phyloP scores from a whole-genome alignment of 2,797 vertebrate genomes.

The Xiphophorus birchmanni region DNA sequence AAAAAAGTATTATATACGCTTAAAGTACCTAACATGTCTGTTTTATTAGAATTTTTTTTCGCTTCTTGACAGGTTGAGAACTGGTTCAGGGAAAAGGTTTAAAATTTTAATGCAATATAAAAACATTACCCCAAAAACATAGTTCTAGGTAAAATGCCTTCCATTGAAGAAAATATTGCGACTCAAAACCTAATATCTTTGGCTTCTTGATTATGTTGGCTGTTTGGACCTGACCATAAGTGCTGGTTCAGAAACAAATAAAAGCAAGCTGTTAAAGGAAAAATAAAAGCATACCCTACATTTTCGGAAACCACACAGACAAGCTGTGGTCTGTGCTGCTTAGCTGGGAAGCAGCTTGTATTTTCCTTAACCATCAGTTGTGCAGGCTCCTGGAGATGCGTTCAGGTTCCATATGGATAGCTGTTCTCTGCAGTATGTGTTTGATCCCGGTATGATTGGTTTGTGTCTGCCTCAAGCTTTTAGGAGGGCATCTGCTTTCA shows the following conservation, averaged over 20 bases:
- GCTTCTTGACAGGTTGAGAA: not conserved
- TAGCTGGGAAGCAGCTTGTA: constrained; percentile 44
- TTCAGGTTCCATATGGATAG: constrained; percentile 55
- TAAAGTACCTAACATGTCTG: not conserved
- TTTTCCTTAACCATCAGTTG: constrained; percentile 31
- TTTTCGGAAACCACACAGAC: constrained; percentile 52
- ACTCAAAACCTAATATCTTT: constrained; percentile 2
- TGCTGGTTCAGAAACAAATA: constrained; percentile 37
- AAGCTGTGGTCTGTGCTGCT: constrained; percentile 35
- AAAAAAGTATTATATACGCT: not conserved
- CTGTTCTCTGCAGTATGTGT: constrained; percentile 56
- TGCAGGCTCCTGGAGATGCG: constrained; percentile 24
- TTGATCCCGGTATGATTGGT: constrained; percentile 57
- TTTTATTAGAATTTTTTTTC: not conserved
- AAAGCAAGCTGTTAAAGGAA: constrained; percentile 16
- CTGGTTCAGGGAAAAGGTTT: not conserved
- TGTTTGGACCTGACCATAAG: constrained; percentile 28
- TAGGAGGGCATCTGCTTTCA: constrained; percentile 62
- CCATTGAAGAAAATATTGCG: not conserved
- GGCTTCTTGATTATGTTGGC: constrained; percentile 7
- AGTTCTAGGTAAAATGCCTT: not conserved
- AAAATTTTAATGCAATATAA: not conserved
- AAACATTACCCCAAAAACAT: not conserved
- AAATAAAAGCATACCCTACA: constrained; percentile 29
- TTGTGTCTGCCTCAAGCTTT: constrained; percentile 44